Base-by-base conservation (phyloP, 2,888 invertebrate species). In the Alitta virens region DNA sequence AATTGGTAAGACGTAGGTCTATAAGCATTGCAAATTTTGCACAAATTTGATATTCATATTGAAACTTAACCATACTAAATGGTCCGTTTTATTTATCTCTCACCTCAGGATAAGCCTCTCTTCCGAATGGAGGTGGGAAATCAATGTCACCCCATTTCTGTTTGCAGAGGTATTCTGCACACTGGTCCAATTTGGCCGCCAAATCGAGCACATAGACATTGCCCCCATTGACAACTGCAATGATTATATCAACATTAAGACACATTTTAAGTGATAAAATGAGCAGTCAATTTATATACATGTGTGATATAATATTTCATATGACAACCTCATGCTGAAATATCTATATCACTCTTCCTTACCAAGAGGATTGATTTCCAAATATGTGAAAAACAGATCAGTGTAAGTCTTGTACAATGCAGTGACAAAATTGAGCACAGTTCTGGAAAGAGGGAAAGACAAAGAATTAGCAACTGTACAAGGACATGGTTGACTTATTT, bases 81-180 rank as follows among this genome's bases (percentile, higher is more conserved):
- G n/a, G n/a, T n/a, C n/a, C n/a, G n/a, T n/a, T n/a, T n/a, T n/a
- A n/a, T n/a, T 12, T 7, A 63, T 3, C 42, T 12, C 58, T 56
- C 62, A 84, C 85, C 84, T 98, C 98, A 0, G 92, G 90, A 76
- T 90, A 92, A 0, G 98, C 95, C 80, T 99, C 99, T 55, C 99
- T 86, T 16, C 99, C 99, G 77, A 99, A 99, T 0, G 99, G 99
- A 2, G 99, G 97, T 0, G 99, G 99, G 84, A 98, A 99, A 60
- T 91, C 90, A 59, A 98, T 87, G 64, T 92, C 91, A n/a, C 96
- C 97, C 99, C 99, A 99, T 75, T 90, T 90, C 70, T 91, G 90
- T 72, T 91, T 91, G 82, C 98, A 99, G 68, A 98, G 87, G 82
- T 95, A 99, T 83, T 98, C 97, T 0, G 99, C 99, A 1, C 98